Evolutionary conservation across 2,113 vertebrate species (phyloP), one percentile per base, ranked within the genome.

Genomic region (Spea bombifrons): DNA sequence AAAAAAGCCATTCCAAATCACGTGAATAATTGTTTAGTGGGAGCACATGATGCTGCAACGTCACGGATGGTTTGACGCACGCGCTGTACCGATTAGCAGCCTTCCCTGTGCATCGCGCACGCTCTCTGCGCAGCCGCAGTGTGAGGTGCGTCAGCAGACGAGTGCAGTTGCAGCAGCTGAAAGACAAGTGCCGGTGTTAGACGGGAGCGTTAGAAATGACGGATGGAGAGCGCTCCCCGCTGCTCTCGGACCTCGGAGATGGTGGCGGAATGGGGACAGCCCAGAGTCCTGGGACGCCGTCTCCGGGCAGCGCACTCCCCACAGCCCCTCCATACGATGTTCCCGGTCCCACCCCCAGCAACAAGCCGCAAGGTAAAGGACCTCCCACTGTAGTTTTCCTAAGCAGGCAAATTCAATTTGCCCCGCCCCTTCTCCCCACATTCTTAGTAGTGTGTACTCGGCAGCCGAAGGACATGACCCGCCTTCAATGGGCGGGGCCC

Each of bases 171-270:
- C 48, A 65, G 66, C 78, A 78, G 50, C 68, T 50, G 65, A 48
- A 65, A 12, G 9, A 9, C 52, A 79, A 77, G 73, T 66, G 71
- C 50, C 71, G 84, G 76, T 66, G 46, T 8, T 81, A 79, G 57
- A 49, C 63, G 83, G 10, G 73, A 83, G 53, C 46, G 64, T 66
- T 81, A 76, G 80, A 88, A 88, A 86, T 87, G 81, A 86, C 86
- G 53, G 87, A 89, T 67, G 88, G 88, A 79, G 87, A 88, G 77
- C 87, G 89, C 66, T 90, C 89, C 30, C 89, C 89, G 43, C 81
- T 90, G 64, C 86, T 90, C 7, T 81, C 83, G 59, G 87, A 87
- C 8, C 87, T 89, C 73, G 65, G 85, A 15, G 83, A 86, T 44
- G 89, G 88, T 50, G 82, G 87, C 5, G 84, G 85, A 46, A 82